Evolutionary conservation across 2,797 vertebrate species (phyloP).

Genomic region (Pseudochirops cupreus): DNA sequence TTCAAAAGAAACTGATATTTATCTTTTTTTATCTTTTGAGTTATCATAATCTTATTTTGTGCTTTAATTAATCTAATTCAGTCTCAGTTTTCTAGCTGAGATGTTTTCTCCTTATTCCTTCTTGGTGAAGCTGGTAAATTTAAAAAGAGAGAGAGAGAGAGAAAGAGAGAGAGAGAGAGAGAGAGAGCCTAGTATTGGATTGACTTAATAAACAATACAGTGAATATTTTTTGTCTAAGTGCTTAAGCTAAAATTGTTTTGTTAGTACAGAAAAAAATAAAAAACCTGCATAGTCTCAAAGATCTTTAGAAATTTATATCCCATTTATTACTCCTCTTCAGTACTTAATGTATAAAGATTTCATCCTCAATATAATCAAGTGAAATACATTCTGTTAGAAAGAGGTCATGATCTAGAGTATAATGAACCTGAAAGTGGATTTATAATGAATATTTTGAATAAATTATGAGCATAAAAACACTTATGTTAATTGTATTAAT

Average conservation of each 20-base stretch:
- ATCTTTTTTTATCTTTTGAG: background rate
- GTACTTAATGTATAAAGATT: slow-evolving; percentile 18
- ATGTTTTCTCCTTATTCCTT: background rate
- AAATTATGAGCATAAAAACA: slow-evolving; percentile 65
- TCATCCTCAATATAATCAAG: slow-evolving; percentile 42
- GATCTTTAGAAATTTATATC: background rate
- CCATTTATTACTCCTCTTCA: background rate
- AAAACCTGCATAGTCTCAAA: background rate
- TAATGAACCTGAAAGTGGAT: slow-evolving; percentile 59
- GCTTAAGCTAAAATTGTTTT: slow-evolving; percentile 15
- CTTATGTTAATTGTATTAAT: slow-evolving; percentile 71
- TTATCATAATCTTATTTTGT: background rate
- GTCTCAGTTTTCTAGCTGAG: slow-evolving; percentile 36
- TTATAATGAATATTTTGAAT: slow-evolving; percentile 69
- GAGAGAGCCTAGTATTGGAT: background rate
- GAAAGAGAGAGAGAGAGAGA: slow-evolving; percentile 11
- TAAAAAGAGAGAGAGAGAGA: slow-evolving; percentile 2
- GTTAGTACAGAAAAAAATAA: slow-evolving; percentile 35
- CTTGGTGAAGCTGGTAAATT: slow-evolving; percentile 5
- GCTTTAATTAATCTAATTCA: slow-evolving; percentile 37
- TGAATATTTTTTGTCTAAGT: background rate
- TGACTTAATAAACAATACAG: slow-evolving; percentile 38
- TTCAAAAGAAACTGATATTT: background rate
- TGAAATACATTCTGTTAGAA: slow-evolving; percentile 50
- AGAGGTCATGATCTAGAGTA: slow-evolving; percentile 46